Base-by-base conservation (phyloP, 2,888 invertebrate genomes). In the Limnephilus marmoratus region DNA sequence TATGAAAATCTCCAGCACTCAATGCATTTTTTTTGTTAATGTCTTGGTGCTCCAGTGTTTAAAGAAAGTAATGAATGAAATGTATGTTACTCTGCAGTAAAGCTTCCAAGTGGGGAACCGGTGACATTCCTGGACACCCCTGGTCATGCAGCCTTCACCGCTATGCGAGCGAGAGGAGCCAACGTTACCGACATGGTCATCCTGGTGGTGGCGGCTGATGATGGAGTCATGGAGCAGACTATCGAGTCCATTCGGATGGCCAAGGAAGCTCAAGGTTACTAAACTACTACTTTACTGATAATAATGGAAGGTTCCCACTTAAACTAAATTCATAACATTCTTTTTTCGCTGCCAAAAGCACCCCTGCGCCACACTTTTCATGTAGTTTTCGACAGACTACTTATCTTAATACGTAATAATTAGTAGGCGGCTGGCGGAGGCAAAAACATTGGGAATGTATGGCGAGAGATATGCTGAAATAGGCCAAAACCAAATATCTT, bases 171-270 rank as follows among this genome's bases (percentile, higher is more conserved):
- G 13, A 97, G 99, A 89, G 99, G 99, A n/a, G 99, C 99, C 0
- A 96, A 97, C 94, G 97, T 98, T 91, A 99, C 99, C 0, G 99
- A 99, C 95, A 97, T 99, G 91, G 98, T 99, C 90, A 98, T 99
- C 92, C 96, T 99, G 91, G 99, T 99, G 45, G 99, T 99, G 82
- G 99, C 99, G 2, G 99, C 99, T 0, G 99, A 99, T 95, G 99
- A 99, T 95, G 99, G 99, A 5, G 99, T 99, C 85, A 99, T 99
- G 99, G 98, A 99, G 92, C 99, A 99, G 96, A 99, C 99, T 0
- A 95, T 98, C 2, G 99, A 99, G 95, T 99, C 98, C 49, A 98
- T 99, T 49, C 95, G 97, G 94, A 98, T 98, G 97, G 99, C 99
- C 0, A 96, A 97, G 94, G 97, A 97, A 94, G 98, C 98, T 0